Conservation (phyloP, 2,888 invertebrate genomes). For the Lepeophtheirus nordmannii region DNA sequence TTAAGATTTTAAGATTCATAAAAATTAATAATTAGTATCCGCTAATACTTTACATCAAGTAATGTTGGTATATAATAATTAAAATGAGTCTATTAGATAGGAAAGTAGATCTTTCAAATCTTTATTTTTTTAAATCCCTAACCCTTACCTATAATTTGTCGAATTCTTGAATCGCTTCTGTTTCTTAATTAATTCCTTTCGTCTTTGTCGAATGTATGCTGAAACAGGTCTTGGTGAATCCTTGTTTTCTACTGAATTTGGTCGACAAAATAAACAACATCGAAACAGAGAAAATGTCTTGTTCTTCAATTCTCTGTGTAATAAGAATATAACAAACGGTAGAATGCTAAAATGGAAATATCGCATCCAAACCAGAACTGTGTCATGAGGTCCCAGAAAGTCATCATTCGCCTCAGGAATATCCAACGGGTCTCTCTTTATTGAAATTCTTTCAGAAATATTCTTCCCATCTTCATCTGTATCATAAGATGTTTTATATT, state of each 20-base stretch:
- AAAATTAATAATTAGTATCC: too few relatives aligned
- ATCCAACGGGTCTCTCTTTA: background rate
- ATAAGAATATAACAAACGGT: conserved; percentile 2
- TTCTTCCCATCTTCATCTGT: background rate
- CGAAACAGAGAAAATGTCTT: conserved; percentile 11
- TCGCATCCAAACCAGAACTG: conserved; percentile 15
- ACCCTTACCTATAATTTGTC: conserved; percentile 18
- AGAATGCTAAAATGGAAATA: conserved; percentile 7
- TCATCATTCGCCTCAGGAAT: conserved; percentile 7
- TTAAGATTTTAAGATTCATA: too few relatives aligned
- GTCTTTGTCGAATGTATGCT: conserved; percentile 5
- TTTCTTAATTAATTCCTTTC: conserved; percentile 4
- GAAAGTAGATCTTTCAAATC: too few relatives aligned
- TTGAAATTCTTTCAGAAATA: background rate
- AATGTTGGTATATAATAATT: too few relatives aligned
- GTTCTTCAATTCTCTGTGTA: conserved; percentile 17
- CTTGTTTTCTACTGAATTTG: conserved; percentile 17
- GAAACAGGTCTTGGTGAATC: conserved; percentile 11
- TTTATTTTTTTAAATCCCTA: background rate
- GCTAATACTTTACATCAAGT: too few relatives aligned
- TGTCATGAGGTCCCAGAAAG: background rate
- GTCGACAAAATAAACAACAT: conserved; percentile 9
- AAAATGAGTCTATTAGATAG: too few relatives aligned
- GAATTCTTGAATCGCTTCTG: conserved; percentile 18
- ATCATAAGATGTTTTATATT: background rate